phyloP scores from a whole-genome alignment of 2,797 vertebrate genomes.

The Argya squamiceps region DNA sequence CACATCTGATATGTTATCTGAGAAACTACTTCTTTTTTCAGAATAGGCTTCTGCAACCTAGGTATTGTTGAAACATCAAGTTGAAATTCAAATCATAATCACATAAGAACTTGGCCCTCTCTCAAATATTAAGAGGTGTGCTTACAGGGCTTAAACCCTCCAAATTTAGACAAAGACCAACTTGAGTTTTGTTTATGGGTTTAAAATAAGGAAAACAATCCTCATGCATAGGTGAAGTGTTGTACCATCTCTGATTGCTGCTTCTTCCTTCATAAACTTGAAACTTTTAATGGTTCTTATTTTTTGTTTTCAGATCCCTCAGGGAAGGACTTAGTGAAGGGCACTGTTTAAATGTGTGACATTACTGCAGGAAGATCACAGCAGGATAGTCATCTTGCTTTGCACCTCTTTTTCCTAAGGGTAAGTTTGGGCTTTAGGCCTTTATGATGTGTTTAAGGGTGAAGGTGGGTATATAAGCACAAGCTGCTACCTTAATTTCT shows the following conservation, averaged over 20 bases:
- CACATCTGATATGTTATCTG: not conserved
- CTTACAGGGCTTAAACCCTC: not conserved
- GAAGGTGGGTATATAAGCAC: not conserved
- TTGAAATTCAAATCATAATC: not conserved
- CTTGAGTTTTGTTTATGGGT: not conserved
- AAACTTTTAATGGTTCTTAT: not conserved
- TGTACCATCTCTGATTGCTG: not conserved
- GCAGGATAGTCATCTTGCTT: slow-evolving; percentile 26
- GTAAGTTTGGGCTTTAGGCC: slow-evolving; percentile 24
- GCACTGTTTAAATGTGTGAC: slow-evolving; percentile 60
- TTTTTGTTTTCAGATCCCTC: slow-evolving; percentile 58
- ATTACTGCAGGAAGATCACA: slow-evolving; percentile 46
- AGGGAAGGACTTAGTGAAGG: slow-evolving; percentile 58
- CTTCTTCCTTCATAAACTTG: not conserved
- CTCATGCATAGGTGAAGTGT: not conserved
- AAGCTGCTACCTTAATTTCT: not conserved
- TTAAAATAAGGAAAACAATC: not conserved
- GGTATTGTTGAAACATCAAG: not conserved
- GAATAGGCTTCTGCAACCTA: not conserved
- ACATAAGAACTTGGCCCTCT: not conserved
- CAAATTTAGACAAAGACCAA: not conserved
- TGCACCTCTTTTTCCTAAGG: slow-evolving; percentile 45
- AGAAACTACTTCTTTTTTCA: not conserved
- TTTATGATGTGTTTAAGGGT: not conserved
- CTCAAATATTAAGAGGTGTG: not conserved